phyloP scores from a whole-genome alignment of 1,140 invertebrate genomes.

The Glossosoma conforme region DNA sequence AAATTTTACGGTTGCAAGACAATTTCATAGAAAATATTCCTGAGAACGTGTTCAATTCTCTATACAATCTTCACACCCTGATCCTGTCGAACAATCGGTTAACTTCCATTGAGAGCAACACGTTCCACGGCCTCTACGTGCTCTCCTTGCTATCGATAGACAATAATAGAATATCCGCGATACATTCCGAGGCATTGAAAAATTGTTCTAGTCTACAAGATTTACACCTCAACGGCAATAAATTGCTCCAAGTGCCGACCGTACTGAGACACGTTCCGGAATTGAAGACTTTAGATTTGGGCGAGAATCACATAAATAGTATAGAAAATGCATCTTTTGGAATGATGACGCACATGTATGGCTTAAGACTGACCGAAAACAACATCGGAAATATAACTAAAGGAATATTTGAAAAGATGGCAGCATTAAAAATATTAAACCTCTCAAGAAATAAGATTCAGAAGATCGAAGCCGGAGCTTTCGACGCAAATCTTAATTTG shows the following conservation, averaged over 20 bases:
- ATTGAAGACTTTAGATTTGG: slow-evolving; percentile 81
- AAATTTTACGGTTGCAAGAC: slow-evolving; percentile 76
- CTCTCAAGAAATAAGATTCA: slow-evolving; percentile 83
- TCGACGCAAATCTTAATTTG: slow-evolving; percentile 78
- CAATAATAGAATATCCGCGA: slow-evolving; percentile 72
- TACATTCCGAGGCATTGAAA: slow-evolving; percentile 74
- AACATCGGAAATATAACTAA: slow-evolving; percentile 79
- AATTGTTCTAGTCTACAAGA: slow-evolving; percentile 83
- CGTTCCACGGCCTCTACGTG: slow-evolving; percentile 72
- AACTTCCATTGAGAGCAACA: slow-evolving; percentile 68
- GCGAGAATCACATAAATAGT: slow-evolving; percentile 81
- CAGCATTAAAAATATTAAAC: slow-evolving; percentile 80
- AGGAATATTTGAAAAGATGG: slow-evolving; percentile 78
- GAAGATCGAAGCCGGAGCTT: slow-evolving; percentile 76
- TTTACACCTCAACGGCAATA: slow-evolving; percentile 85
- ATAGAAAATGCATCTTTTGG: slow-evolving; percentile 78
- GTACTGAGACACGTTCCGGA: slow-evolving; percentile 75
- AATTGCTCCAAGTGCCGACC: slow-evolving; percentile 74
- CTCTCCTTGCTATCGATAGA: slow-evolving; percentile 76
- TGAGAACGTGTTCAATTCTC: slow-evolving; percentile 75
- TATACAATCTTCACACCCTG: slow-evolving; percentile 78
- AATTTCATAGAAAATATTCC: slow-evolving; percentile 77
- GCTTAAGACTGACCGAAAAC: slow-evolving; percentile 81
- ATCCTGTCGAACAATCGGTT: slow-evolving; percentile 83
- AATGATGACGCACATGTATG: slow-evolving; percentile 75